phyloP scores from a whole-genome alignment of 2,113 vertebrate genomes.

The Thalassoma bifasciatum region DNA sequence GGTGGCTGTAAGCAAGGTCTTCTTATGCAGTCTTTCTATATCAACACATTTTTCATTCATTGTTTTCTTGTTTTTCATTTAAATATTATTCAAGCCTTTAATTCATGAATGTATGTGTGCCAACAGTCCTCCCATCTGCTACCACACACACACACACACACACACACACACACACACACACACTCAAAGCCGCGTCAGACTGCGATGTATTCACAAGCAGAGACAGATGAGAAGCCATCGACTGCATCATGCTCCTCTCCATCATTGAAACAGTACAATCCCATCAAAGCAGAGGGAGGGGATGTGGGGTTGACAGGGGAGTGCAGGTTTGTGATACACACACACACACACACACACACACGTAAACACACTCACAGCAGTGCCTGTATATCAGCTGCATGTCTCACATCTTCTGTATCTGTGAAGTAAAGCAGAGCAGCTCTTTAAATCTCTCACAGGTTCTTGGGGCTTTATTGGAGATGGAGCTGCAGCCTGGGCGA shows the following conservation, averaged over 20 bases:
- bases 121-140: too few species aligned
- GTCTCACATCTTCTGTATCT: conserved; percentile 31
- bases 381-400: conserved; percentile 26
- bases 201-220: conserved; percentile 6
- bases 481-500: conserved; percentile 47
- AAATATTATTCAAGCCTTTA: too few species aligned
- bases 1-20: too few species aligned
- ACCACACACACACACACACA: background rate
- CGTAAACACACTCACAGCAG: conserved; percentile 1
- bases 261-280: conserved; percentile 45
- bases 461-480: conserved; percentile 60
- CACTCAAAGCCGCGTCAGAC: conserved; percentile 6
- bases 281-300: conserved; percentile 13
- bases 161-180: background rate
- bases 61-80: too few species aligned
- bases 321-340: conserved; percentile 26
- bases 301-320: background rate
- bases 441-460: conserved; percentile 61
- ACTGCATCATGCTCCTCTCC: conserved; percentile 22
- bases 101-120: too few species aligned
- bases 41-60: too few species aligned
- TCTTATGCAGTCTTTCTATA: too few species aligned
- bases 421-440: conserved; percentile 41
- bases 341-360: background rate
- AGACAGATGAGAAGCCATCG: conserved; percentile 48